Conservation (phyloP, 2,113 vertebrate species). For the Salvator merianae region DNA sequence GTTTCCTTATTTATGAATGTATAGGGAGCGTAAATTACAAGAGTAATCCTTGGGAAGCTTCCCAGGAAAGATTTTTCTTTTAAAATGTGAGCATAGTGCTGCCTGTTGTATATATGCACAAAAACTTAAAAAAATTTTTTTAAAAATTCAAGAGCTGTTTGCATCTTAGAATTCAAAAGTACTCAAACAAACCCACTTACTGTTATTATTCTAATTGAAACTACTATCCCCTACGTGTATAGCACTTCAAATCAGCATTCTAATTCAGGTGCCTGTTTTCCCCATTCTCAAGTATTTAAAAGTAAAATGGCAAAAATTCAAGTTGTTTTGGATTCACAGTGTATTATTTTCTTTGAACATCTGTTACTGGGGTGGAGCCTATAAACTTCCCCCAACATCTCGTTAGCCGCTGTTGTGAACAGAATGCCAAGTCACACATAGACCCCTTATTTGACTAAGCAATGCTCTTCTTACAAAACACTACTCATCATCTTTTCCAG, state of each 20-base stretch:
- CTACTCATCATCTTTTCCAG: background rate
- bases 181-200: background rate
- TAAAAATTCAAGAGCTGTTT: background rate
- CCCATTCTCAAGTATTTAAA: background rate
- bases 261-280: background rate
- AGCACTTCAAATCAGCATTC: background rate
- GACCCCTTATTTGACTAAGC: background rate
- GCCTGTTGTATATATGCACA: background rate
- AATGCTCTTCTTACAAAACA: background rate
- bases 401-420: background rate
- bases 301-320: background rate
- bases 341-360: background rate
- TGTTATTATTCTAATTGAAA: background rate
- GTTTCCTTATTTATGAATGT: background rate
- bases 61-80: background rate
- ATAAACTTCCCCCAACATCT: background rate
- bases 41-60: slow-evolving; percentile 6
- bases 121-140: slow-evolving; percentile 9
- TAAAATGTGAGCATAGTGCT: slow-evolving; percentile 2
- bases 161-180: background rate
- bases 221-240: background rate
- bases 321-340: background rate
- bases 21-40: background rate
- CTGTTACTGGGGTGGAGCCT: background rate
- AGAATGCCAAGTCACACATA: background rate